Conservation (phyloP, 2,797 vertebrate species). For the Rhincodon typus region DNA sequence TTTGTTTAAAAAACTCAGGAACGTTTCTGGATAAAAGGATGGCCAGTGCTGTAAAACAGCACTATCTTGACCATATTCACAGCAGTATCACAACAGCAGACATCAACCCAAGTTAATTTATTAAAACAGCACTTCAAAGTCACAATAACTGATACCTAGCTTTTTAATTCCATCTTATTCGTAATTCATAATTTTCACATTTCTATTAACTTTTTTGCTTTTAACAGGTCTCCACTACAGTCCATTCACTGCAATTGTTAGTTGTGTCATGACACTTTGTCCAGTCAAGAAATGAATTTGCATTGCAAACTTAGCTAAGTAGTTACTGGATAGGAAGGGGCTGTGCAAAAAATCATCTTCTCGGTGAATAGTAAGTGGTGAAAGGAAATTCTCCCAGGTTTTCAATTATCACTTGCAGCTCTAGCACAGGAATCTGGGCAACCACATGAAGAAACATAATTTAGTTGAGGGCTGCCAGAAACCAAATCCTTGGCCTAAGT, state of each 20-base stretch:
- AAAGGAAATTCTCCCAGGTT: neutral
- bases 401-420: neutral
- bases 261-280: neutral
- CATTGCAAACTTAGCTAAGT: neutral
- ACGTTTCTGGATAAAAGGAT: constrained; percentile 9
- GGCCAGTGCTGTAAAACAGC: neutral
- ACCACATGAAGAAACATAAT: neutral
- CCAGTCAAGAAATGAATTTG: neutral
- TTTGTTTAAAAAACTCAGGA: constrained; percentile 34
- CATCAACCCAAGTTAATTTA: neutral
- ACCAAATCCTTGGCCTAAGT: neutral
- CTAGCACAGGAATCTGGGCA: neutral
- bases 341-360: neutral
- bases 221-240: neutral
- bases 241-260: neutral
- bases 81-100: neutral
- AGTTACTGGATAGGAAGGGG: neutral
- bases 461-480: neutral
- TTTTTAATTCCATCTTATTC: neutral
- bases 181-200: neutral
- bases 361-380: neutral
- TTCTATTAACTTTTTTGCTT: neutral
- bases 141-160: neutral
- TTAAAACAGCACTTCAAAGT: neutral
- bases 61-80: neutral